A percentile compares a stretch with the other conserved stretches of the same genome.
Conservation (phyloP, 2,888 invertebrate species). For the Cheilosia vulpina region DNA sequence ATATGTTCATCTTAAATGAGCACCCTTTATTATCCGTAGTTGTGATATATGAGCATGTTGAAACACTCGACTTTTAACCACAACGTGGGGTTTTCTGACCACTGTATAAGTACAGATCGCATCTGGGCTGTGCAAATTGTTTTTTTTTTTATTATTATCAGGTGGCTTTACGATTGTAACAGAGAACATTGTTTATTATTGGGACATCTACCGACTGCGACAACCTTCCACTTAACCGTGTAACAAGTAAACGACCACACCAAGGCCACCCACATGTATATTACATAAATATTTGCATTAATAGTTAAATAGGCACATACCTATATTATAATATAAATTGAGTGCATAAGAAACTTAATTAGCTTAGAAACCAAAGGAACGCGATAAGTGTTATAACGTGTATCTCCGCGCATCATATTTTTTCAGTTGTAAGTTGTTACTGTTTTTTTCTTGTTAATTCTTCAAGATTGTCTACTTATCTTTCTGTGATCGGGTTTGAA, state of each 20-base stretch:
- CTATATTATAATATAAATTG: conserved; percentile 30
- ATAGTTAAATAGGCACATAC: conserved; percentile 24
- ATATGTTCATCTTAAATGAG: not conserved
- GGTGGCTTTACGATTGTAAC: conserved; percentile 16
- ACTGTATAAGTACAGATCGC: not conserved
- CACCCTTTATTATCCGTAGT: not conserved
- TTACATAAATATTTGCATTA: conserved; percentile 26
- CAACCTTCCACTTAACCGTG: conserved; percentile 50
- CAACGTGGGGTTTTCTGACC: not conserved
- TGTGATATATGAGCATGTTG: not conserved
- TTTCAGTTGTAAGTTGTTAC: not conserved
- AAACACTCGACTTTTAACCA: conserved; percentile 1
- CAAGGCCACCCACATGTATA: conserved; percentile 51
- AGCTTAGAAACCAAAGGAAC: conserved; percentile 9
- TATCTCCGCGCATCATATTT: not conserved
- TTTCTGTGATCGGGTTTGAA: not conserved
- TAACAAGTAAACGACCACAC: conserved; percentile 5
- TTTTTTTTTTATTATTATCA: conserved; percentile 6
- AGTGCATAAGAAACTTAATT: conserved; percentile 10
- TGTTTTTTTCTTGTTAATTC: not conserved
- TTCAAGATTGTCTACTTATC: not conserved
- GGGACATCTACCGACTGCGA: conserved; percentile 8
- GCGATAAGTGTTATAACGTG: conserved; percentile 22
- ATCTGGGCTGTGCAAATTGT: not conserved
- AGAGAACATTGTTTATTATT: conserved; percentile 9